phyloP scores from a whole-genome alignment of 2,888 invertebrate species.

The Andrena chrysosceles region DNA sequence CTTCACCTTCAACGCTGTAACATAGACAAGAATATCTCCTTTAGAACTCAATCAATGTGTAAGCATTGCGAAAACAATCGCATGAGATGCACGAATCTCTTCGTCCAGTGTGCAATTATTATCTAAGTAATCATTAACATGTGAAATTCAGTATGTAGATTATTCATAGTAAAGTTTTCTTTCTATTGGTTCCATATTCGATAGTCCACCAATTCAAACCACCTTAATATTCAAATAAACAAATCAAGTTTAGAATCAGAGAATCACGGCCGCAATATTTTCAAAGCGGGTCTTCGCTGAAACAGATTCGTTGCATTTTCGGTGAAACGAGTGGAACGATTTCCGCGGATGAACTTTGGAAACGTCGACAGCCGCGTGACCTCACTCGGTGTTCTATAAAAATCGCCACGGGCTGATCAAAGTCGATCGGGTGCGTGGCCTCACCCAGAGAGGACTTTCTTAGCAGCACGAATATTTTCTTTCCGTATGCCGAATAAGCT shows the following conservation, averaged over 20 bases:
- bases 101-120: too few species aligned
- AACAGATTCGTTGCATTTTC: conserved; percentile 15
- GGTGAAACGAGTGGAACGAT: conserved; percentile 16
- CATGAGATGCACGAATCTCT: too few species aligned
- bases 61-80: not conserved
- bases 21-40: conserved; percentile 68
- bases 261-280: not conserved
- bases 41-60: conserved; percentile 25
- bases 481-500: conserved; percentile 70
- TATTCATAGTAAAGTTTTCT: too few species aligned
- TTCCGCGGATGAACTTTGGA: conserved; percentile 28
- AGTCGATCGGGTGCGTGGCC: conserved; percentile 65
- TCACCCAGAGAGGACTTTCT: conserved; percentile 39
- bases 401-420: conserved; percentile 72
- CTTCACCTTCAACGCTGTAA: conserved; percentile 98
- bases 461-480: conserved; percentile 68
- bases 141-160: too few species aligned
- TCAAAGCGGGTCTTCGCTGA: not conserved
- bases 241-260: not conserved
- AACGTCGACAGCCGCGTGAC: conserved; percentile 64
- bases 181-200: not conserved
- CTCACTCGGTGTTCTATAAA: conserved; percentile 68
- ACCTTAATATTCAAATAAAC: not conserved
- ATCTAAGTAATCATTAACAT: too few species aligned
- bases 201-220: not conserved